Evolutionary conservation across 2,888 invertebrate species (phyloP).

Genomic region (Eledona agricola): DNA sequence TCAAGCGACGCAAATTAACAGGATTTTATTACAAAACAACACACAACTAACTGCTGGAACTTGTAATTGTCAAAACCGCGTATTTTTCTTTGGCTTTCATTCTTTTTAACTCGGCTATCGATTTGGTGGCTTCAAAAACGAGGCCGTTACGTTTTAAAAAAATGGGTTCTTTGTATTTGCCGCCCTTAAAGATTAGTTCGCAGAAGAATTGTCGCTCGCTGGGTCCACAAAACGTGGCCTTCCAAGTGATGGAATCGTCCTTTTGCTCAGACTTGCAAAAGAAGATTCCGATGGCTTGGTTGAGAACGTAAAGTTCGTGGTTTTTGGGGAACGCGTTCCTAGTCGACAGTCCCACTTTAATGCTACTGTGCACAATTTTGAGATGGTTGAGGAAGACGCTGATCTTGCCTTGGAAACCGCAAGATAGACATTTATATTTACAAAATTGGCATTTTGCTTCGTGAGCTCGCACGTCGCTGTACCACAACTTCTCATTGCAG

Average conservation of each 20-base stretch:
- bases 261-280: conserved; percentile 44
- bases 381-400: conserved; percentile 47
- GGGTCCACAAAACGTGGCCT: conserved; percentile 51
- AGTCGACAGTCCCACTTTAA: conserved; percentile 44
- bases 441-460: conserved; percentile 49
- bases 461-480: conserved; percentile 45
- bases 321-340: conserved; percentile 49
- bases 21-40: not conserved
- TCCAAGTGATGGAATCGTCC: conserved; percentile 43
- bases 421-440: conserved; percentile 50
- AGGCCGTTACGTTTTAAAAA: conserved; percentile 15
- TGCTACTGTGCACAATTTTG: conserved; percentile 50
- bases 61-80: conserved; percentile 48
- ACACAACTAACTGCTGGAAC: conserved; percentile 35
- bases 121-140: conserved; percentile 21
- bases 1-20: conserved; percentile 6
- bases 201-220: conserved; percentile 48
- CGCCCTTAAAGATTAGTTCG: conserved; percentile 16
- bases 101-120: conserved; percentile 44
- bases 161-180: conserved; percentile 24
- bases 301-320: conserved; percentile 46
- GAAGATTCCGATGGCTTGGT: conserved; percentile 50
- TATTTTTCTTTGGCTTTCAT: conserved; percentile 51
- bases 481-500: conserved; percentile 46
- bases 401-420: conserved; percentile 44